Evolutionary conservation across 2,113 vertebrate genomes (phyloP), one percentile per base, ranked within the genome.

Genomic region (Argyrosomus japonicus): DNA sequence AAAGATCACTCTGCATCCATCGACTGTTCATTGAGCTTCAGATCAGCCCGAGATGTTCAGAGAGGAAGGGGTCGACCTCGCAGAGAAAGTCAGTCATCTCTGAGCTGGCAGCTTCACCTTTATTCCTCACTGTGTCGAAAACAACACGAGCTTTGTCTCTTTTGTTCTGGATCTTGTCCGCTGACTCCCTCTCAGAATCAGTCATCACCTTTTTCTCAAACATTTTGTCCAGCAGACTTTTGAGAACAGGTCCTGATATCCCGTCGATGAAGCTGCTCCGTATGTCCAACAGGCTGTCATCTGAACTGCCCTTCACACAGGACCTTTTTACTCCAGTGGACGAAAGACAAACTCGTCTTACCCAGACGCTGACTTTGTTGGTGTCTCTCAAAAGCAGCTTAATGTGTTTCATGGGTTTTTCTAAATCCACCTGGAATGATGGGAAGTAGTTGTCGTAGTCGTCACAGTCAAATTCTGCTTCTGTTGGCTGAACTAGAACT

Each of bases 91-190:
- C 53, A 23, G 5, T 56, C 53, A 56, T 56, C 75, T 85, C n/a
- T 47, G 53, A 85, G 45, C 75, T 36, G 0, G 83, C 83, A 68
- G n/a, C n/a, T n/a, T n/a, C n/a, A n/a, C 75, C 86, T 85, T 88
- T 88, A 1, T 10, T 77, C 32, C 68, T 83, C 76, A 88, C 87
- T 0, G 62, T 69, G 32, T 88, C 75, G 5, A 86, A 19, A 0
- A 86, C 74, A 29, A 54, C 73, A 23, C 78, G 58, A 77, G 78
- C 73, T 61, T 62, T 86, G 73, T 77, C 74, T 3, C 56, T 18
- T 6, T 0, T 14, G 61, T 19, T 73, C 15, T 4, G 10, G 0
- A 15, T 40, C 25, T 2, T 21, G 2, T 71, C 14, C 0, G 1
- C 51, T 3, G 47, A 15, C 51, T 78, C 84, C 62, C 15, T 17